Evolutionary conservation across 2,797 vertebrate species (phyloP).

Genomic region (Setipinna tenuifilis): DNA sequence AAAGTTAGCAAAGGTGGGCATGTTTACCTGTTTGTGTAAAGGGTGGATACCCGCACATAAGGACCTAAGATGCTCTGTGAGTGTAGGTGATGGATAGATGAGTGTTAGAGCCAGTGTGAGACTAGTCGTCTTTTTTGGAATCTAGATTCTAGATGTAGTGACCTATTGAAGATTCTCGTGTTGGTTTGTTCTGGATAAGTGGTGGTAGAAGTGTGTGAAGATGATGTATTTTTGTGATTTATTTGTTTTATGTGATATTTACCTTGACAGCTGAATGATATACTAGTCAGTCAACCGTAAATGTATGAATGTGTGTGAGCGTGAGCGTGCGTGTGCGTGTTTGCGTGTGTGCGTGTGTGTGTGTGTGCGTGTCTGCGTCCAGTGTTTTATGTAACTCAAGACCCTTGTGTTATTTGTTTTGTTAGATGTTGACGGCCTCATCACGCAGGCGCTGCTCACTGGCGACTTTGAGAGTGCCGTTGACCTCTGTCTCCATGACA

Average conservation of each 20-base stretch:
- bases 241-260: neutral
- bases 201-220: no score
- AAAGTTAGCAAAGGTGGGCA: slow-evolving; percentile 76
- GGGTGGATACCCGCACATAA: neutral
- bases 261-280: no score
- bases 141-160: no score
- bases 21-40: slow-evolving; percentile 7
- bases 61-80: no score
- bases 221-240: neutral
- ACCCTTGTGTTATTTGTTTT: slow-evolving; percentile 15
- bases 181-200: no score
- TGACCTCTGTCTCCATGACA: slow-evolving; percentile 93
- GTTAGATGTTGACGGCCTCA: slow-evolving; percentile 93
- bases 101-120: no score
- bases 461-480: slow-evolving; percentile 94
- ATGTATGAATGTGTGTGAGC: neutral
- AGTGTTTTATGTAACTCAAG: neutral
- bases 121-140: no score
- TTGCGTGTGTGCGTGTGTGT: neutral
- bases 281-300: no score
- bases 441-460: slow-evolving; percentile 91
- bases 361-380: neutral
- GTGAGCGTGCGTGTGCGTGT: no score
- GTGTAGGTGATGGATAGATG: no score
- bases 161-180: no score